A percentile compares a stretch with the other conserved stretches of the same genome.
Conservation (phyloP, 2,888 invertebrate species). For the Leptopterna dolabrata region DNA sequence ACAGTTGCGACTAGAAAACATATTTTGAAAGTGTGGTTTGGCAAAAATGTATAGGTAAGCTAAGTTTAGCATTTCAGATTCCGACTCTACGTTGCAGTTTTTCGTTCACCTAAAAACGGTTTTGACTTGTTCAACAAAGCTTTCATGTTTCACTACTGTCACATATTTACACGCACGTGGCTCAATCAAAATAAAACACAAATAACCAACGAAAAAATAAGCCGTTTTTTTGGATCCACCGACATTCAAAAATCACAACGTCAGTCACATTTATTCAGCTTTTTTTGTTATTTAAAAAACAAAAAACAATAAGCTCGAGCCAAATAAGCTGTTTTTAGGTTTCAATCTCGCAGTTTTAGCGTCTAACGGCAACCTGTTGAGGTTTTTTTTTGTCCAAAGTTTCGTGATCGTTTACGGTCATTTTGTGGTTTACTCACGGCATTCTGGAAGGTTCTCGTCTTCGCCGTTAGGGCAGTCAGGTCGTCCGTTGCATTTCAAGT, state of each 20-base stretch:
- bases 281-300: background rate
- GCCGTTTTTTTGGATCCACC: background rate
- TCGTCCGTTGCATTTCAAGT: slow-evolving; percentile 78
- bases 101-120: background rate
- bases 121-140: background rate
- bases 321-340: background rate
- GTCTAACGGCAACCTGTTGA: background rate
- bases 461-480: slow-evolving; percentile 74
- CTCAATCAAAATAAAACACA: background rate
- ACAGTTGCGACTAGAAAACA: too few species aligned
- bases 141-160: background rate
- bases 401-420: background rate
- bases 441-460: slow-evolving; percentile 61
- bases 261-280: background rate
- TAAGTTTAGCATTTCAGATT: background rate
- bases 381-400: too few species aligned
- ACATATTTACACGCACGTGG: background rate
- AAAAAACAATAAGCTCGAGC: background rate
- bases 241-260: background rate
- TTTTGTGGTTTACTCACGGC: slow-evolving; percentile 65
- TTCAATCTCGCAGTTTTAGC: background rate
- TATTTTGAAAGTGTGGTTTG: too few species aligned
- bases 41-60: too few species aligned
- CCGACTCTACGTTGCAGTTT: background rate
- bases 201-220: background rate